A percentile compares a stretch with the other conserved stretches of the same genome.
These are phyloP conservation scores for Brachypterus glaber DNA, from an alignment of 2,888 invertebrate genomes.

Conservation along the genomic window DNA sequence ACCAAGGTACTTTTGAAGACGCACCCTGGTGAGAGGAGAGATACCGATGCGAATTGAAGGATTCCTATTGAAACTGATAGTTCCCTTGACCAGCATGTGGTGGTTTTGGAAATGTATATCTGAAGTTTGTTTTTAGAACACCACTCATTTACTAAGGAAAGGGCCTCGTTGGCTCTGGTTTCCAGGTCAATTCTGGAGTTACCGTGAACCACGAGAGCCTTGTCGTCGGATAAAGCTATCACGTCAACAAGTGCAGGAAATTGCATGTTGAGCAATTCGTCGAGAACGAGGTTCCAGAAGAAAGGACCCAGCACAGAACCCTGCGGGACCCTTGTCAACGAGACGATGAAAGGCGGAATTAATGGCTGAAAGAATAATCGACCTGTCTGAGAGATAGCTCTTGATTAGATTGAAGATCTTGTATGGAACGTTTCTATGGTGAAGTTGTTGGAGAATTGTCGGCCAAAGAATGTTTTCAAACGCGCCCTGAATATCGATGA, in stretches of 20 bases:
- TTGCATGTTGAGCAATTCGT: constrained; percentile 1
- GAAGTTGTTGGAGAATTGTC: neutral
- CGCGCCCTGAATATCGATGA: neutral
- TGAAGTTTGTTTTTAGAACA: constrained; percentile 1
- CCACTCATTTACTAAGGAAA: constrained; percentile 2
- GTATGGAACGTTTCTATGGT: neutral
- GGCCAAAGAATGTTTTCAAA: constrained; percentile 6
- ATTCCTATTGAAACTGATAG: neutral
- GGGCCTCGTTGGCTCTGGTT: neutral
- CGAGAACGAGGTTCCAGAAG: constrained; percentile 7
- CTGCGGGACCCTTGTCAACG: constrained; percentile 7
- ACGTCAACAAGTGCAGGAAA: neutral
- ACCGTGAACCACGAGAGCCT: neutral
- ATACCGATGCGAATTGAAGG: neutral
- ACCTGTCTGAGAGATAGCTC: neutral
- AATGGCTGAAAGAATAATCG: neutral
- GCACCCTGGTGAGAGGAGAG: neutral
- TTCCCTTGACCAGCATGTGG: neutral
- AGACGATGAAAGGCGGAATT: no score
- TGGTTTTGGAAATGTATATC: constrained; percentile 6
- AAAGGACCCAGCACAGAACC: constrained; percentile 7
- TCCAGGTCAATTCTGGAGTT: constrained; percentile 1
- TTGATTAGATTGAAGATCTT: neutral
- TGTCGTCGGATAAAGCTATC: constrained; percentile 2
- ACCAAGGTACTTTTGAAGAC: neutral